phyloP scores from a whole-genome alignment of 1,140 invertebrate genomes.

The Sinonovacula constricta region DNA sequence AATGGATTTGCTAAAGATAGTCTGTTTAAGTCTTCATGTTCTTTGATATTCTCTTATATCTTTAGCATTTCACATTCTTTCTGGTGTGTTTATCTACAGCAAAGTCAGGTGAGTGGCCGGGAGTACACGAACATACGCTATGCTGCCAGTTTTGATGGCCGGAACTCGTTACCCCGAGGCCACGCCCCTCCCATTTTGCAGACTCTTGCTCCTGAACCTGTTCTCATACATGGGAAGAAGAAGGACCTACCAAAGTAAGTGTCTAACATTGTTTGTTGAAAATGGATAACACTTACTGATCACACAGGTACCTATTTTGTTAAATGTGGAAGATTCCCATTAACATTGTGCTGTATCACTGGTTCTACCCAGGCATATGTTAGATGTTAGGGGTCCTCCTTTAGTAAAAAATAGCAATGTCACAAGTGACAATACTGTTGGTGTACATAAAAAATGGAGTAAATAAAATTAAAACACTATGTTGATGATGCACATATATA shows the following conservation, averaged over 20 bases:
- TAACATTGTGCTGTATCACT: neutral
- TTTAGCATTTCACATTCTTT: too few species aligned
- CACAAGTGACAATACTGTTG: neutral
- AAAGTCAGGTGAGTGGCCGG: constrained; percentile 88
- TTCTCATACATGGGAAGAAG: constrained; percentile 9
- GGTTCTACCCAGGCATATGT: neutral
- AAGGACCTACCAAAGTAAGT: constrained; percentile 57
- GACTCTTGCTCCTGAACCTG: neutral
- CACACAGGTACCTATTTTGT: neutral
- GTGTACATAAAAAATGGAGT: too few species aligned
- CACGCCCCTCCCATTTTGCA: constrained; percentile 6
- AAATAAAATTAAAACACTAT: too few species aligned
- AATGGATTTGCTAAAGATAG: too few species aligned
- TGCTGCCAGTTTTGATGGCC: constrained; percentile 61
- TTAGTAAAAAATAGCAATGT: neutral
- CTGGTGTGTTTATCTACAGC: constrained; percentile 81
- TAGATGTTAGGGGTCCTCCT: neutral
- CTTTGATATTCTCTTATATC: too few species aligned
- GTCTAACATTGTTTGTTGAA: neutral
- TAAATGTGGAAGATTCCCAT: neutral
- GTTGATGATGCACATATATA: too few species aligned
- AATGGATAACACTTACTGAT: neutral
- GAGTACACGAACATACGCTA: constrained; percentile 93
- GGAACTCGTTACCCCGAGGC: constrained; percentile 14
- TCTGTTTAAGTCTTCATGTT: too few species aligned